These are phyloP conservation scores for Solenopsis fugax DNA, from an alignment of 1,140 invertebrate species.

Conservation along the genomic window DNA sequence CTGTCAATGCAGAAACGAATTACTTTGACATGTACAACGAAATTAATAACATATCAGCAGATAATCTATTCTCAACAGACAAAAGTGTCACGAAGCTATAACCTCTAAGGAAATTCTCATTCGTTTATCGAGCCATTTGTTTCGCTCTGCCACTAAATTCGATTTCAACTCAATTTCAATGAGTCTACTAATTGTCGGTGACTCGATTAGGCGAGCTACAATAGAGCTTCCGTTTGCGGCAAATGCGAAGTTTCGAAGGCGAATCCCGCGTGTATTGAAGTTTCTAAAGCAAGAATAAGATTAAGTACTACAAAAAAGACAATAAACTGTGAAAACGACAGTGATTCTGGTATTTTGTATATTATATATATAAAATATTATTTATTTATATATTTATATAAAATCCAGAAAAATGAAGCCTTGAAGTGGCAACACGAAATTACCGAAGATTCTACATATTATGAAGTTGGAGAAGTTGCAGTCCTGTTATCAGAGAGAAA, in stretches of 20 bases:
- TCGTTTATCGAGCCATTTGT: slow-evolving; percentile 48
- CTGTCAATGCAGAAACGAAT: background rate
- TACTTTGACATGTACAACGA: background rate
- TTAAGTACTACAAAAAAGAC: background rate
- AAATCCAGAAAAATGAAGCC: background rate
- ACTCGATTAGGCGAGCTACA: slow-evolving; percentile 36
- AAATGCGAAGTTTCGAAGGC: slow-evolving; percentile 1
- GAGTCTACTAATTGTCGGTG: slow-evolving; percentile 49
- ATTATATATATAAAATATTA: background rate
- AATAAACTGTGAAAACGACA: background rate
- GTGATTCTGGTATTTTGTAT: background rate
- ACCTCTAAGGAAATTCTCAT: slow-evolving; percentile 1
- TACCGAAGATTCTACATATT: background rate
- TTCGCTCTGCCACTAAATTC: slow-evolving; percentile 12
- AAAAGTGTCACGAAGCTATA: slow-evolving; percentile 23
- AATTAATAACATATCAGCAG: background rate
- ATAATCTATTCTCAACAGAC: background rate
- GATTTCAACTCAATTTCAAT: slow-evolving; percentile 44
- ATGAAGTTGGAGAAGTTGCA: slow-evolving; percentile 63
- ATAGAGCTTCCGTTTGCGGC: slow-evolving; percentile 27
- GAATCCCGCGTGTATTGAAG: background rate
- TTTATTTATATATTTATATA: too few relatives aligned
- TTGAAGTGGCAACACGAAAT: background rate
- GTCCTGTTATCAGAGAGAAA: slow-evolving; percentile 15
- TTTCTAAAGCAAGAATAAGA: background rate